These are phyloP conservation scores for Tenebrosternarchus preto DNA, from an alignment of 2,113 vertebrate species.

Conservation along the genomic window DNA sequence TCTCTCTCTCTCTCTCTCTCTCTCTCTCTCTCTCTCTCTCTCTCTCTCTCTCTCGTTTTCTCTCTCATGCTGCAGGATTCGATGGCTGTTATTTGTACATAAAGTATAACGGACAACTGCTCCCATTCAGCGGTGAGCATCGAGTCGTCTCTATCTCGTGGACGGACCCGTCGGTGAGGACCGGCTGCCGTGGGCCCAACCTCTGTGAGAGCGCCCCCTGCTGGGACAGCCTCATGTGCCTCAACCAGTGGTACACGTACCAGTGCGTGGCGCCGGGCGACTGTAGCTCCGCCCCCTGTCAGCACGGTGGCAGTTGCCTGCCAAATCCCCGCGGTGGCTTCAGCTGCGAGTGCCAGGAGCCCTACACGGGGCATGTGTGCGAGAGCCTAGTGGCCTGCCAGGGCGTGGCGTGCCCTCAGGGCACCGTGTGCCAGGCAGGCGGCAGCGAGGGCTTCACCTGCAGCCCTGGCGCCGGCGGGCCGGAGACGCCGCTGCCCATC, in stretches of 20 bases:
- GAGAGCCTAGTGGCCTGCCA: slow-evolving; percentile 87
- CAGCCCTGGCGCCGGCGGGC: slow-evolving; percentile 62
- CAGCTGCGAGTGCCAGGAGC: slow-evolving; percentile 87
- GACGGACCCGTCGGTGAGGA: slow-evolving; percentile 84
- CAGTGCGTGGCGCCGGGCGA: slow-evolving; percentile 88
- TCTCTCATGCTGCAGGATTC: slow-evolving; percentile 77
- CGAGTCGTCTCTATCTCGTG: slow-evolving; percentile 79
- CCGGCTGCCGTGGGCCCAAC: slow-evolving; percentile 90
- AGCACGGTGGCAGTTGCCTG: slow-evolving; percentile 89
- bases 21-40: too few relatives aligned
- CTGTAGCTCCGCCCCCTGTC: slow-evolving; percentile 88
- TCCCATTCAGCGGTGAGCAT: slow-evolving; percentile 89
- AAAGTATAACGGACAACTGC: slow-evolving; percentile 84
- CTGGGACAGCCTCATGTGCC: slow-evolving; percentile 88
- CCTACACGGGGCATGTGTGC: slow-evolving; percentile 81
- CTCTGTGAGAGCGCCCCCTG: slow-evolving; percentile 91
- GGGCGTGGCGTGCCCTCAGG: slow-evolving; percentile 81
- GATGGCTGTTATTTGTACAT: slow-evolving; percentile 89
- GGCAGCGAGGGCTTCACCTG: slow-evolving; percentile 78
- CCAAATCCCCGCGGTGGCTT: slow-evolving; percentile 75
- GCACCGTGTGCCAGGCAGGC: slow-evolving; percentile 78
- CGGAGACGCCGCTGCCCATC: slow-evolving; percentile 83
- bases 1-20: too few relatives aligned
- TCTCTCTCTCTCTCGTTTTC: neutral
- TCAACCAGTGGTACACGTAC: slow-evolving; percentile 93